Evolutionary conservation across 2,888 invertebrate genomes (phyloP).

Genomic region (Chrysolina americana): DNA sequence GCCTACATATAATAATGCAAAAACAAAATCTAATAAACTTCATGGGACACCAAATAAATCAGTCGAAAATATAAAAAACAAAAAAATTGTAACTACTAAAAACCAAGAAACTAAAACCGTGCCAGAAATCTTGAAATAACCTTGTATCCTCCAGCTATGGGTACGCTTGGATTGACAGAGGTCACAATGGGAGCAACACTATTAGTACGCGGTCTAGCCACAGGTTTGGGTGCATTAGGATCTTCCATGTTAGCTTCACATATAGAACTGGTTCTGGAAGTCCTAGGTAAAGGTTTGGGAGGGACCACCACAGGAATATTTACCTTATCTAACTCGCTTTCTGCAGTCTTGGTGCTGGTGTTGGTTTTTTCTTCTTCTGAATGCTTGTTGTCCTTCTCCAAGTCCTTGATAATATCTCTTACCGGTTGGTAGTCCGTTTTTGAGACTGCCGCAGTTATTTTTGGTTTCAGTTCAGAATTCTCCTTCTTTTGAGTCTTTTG

Average conservation of each 20-base stretch:
- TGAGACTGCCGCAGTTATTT: conserved; percentile 69
- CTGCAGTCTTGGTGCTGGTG: conserved; percentile 37
- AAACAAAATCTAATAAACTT: not conserved
- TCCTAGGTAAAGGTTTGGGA: conserved; percentile 86
- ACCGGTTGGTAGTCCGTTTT: conserved; percentile 71
- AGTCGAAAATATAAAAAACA: conserved; percentile 12
- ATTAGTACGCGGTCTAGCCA: conserved; percentile 80
- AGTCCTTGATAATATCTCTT: conserved; percentile 76
- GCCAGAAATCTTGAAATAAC: conserved; percentile 68
- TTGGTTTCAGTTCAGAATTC: conserved; percentile 56
- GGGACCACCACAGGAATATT: conserved; percentile 67
- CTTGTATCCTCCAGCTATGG: conserved; percentile 80
- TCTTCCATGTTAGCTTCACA: conserved; percentile 77
- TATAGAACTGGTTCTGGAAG: conserved; percentile 80
- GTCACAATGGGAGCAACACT: conserved; percentile 74
- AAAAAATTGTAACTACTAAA: not conserved
- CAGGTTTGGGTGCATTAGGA: conserved; percentile 74
- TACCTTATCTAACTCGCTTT: conserved; percentile 50
- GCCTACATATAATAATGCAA: not conserved
- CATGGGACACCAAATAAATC: conserved; percentile 14
- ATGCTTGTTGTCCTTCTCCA: conserved; percentile 70
- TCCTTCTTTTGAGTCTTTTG: conserved; percentile 65
- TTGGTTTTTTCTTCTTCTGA: conserved; percentile 41
- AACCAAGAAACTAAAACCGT: not conserved
- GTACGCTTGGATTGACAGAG: conserved; percentile 72